Evolutionary conservation across 2,113 vertebrate genomes (phyloP).

Genomic region (Semnornis frantzii): DNA sequence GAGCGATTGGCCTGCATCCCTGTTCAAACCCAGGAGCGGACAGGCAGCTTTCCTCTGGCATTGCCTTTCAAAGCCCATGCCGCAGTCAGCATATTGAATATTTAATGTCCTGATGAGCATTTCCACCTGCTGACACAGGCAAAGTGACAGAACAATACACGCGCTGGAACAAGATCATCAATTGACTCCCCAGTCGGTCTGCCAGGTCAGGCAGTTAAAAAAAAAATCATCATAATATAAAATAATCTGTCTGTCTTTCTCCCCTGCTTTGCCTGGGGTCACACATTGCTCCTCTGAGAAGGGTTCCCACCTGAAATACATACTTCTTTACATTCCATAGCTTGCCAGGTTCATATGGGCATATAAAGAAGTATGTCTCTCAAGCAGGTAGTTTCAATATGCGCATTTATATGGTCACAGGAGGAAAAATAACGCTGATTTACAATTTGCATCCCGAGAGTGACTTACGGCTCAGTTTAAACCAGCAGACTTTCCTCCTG

Average conservation of each 20-base stretch:
- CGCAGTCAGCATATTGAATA: constrained; percentile 99
- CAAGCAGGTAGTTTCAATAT: constrained; percentile 85
- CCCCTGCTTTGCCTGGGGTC: constrained; percentile 2
- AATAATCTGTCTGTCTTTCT: constrained; percentile 57
- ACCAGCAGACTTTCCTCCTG: constrained; percentile 49
- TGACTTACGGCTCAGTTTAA: constrained; percentile 45
- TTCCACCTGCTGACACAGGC: constrained; percentile 99
- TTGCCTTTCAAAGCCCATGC: constrained; percentile 88
- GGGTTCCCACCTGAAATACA: constrained; percentile 91
- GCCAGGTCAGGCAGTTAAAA: constrained; percentile 61
- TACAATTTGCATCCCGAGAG: constrained; percentile 53
- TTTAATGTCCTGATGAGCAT: constrained; percentile 97
- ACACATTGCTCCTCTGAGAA: constrained; percentile 68
- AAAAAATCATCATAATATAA: not conserved
- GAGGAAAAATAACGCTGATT: constrained; percentile 68
- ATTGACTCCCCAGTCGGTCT: constrained; percentile 77
- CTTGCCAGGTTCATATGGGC: constrained; percentile 97
- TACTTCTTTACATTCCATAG: constrained; percentile 99
- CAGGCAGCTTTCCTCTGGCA: constrained; percentile 77
- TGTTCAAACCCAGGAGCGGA: constrained; percentile 31
- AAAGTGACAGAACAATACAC: constrained; percentile 97
- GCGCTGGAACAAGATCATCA: constrained; percentile 84
- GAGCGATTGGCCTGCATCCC: constrained; percentile 10
- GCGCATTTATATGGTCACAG: constrained; percentile 65
- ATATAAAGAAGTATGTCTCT: constrained; percentile 99